Base-by-base conservation (phyloP, 2,888 invertebrate genomes). In the Ypsolopha sequella region DNA sequence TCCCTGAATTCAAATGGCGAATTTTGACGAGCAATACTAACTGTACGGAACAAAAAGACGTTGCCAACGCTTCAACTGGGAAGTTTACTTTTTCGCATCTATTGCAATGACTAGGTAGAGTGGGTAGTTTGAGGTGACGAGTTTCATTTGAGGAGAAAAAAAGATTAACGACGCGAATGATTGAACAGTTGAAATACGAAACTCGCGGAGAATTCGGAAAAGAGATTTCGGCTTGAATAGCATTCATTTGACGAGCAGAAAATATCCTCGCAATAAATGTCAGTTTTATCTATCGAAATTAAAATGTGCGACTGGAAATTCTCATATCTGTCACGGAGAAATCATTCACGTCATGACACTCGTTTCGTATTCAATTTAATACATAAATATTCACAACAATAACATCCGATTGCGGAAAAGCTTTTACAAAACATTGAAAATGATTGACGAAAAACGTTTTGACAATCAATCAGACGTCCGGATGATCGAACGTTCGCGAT, bases 121-220 rank as follows among this genome's bases (percentile, higher is more conserved):
- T 66, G 75, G 70, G 77, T 84, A 80, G 82, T 79, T 80, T 73
- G 78, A 71, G 64, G 73, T 64, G 70, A 66, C 73, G 71, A 74
- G 75, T 74, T 79, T 77, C 76, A 77, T 75, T 76, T 76, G 67
- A 68, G 64, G 62, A 52, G 52, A 64, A 66, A 70, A 79, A 79
- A 80, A 79, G 76, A 80, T 78, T 77, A 82, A 80, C 78, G 80
- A 79, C 76, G 68, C 75, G 79, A 78, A 80, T 82, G 82, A 85
- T 84, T 82, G 84, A 84, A 44, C 51, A 48, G 70, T 73, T 70
- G 73, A 64, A 74, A 76, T 72, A 69, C 63, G 69, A 72, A 65
- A 61, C 63, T 60, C 56, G 65, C 43, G 55, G 59, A 64, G 71
- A 39, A 35, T 14, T 8, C 72, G 73, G 64, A 70, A 77, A 79